Evolutionary conservation across 2,888 invertebrate genomes (phyloP).

Genomic region (Tortricodes alternella): DNA sequence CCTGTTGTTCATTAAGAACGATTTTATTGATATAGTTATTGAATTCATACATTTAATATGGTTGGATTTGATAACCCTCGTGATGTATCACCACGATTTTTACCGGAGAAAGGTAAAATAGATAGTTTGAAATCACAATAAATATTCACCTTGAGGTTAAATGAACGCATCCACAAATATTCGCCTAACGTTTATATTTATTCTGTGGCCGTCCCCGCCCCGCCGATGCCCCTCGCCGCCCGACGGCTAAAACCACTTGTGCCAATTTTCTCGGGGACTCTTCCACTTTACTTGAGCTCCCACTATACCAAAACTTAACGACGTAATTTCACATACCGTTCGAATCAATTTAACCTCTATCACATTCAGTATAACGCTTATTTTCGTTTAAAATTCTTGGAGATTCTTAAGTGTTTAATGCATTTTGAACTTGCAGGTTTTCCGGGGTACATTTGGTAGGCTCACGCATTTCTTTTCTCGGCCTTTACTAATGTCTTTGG

Average conservation of each 20-base stretch:
- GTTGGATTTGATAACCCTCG: no score
- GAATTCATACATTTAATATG: no score
- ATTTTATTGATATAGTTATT: no score
- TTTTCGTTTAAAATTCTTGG: constrained; percentile 41
- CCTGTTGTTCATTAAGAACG: no score
- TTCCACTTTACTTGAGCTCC: constrained; percentile 79
- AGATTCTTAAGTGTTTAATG: constrained; percentile 36
- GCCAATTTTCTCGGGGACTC: constrained; percentile 81
- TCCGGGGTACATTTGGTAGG: constrained; percentile 70
- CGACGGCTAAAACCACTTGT: constrained; percentile 81
- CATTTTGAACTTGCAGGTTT: constrained; percentile 44
- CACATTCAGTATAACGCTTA: constrained; percentile 45
- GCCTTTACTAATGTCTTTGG: constrained; percentile 71
- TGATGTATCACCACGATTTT: no score
- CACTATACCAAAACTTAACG: constrained; percentile 52
- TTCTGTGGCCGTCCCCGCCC: constrained; percentile 51
- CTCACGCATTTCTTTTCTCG: constrained; percentile 72
- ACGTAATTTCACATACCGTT: constrained; percentile 50
- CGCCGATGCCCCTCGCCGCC: constrained; percentile 52
- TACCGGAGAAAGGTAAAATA: no score
- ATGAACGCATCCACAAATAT: constrained; percentile 5
- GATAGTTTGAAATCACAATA: background rate
- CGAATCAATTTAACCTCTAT: constrained; percentile 51
- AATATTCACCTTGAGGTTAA: background rate
- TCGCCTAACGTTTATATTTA: constrained; percentile 25